Evolutionary conservation across 2,797 vertebrate genomes (phyloP), one percentile per base, ranked within the genome.

Genomic region (Melopsittacus undulatus): DNA sequence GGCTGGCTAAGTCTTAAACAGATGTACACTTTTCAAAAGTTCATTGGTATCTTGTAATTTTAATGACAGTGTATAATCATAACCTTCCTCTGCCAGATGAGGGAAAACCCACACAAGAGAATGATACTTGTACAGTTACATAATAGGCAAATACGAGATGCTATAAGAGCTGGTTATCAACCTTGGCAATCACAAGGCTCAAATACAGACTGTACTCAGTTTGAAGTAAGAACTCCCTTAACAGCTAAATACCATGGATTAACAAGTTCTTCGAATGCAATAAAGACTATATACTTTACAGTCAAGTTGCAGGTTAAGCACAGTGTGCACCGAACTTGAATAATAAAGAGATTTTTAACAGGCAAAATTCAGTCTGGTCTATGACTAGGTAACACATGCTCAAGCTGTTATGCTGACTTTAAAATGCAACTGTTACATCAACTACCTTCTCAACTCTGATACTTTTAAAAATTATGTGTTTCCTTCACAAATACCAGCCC

Each of bases 111-210:
- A 81, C 74, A 26, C 49, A 61, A 64, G 34, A 67, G 73, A 81
- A 4, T 51, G 74, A 62, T 54, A 88, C 13, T 23, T 66, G 7
- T 59, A 78, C 64, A 56, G 32, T 77, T 76, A 88, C 30, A 29
- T 46, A 83, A 66, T 0, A 88, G 46, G 38, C 76, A 72, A 88
- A 90, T 48, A 90, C 13, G 46, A 42, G 63, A 76, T 69, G 43
- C 38, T 73, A 0, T n/a, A 59, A 63, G 77, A 89, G 46, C n/a
- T 13, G 48, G 56, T 66, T 78, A 94, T 92, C 90, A 78, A 51
- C 63, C 74, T 45, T 88, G 63, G 85, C 74, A 82, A 87, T 92
- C 80, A 76, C 30, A 52, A 86, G 83, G n/a, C 49, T 92, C 59
- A 86, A 88, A 92, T 18, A 73, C 24, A 72, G 46, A 36, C 13